Conservation (phyloP, 2,888 invertebrate genomes). For the Eledone cirrhosa region DNA sequence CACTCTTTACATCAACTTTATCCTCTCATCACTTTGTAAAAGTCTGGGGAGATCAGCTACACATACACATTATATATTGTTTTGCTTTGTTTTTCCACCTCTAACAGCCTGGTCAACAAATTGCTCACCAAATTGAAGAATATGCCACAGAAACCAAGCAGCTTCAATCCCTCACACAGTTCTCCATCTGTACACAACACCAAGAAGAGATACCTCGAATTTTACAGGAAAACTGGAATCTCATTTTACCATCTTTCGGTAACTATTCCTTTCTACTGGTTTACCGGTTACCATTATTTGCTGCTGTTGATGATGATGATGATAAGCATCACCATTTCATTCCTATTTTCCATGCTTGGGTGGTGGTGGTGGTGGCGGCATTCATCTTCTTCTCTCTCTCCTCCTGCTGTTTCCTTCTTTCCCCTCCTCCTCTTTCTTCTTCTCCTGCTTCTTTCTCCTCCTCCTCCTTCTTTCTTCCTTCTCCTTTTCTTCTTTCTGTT, state of each 20-base stretch:
- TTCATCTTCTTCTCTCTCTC: neutral
- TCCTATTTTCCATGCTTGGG: too few species aligned
- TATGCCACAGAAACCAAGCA: slow-evolving; percentile 54
- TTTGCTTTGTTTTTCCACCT: neutral
- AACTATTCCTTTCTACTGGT: too few species aligned
- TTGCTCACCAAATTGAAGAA: slow-evolving; percentile 54
- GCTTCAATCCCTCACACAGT: slow-evolving; percentile 50
- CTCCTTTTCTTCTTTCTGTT: neutral
- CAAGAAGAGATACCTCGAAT: slow-evolving; percentile 45
- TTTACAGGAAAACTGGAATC: slow-evolving; percentile 51
- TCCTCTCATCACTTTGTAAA: too few species aligned
- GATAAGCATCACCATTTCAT: too few species aligned
- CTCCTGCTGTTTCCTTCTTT: neutral
- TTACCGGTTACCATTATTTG: too few species aligned
- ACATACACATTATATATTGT: too few species aligned
- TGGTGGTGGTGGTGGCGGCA: too few species aligned
- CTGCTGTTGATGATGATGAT: too few species aligned
- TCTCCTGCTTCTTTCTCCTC: neutral
- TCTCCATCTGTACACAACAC: slow-evolving; percentile 43
- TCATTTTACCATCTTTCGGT: slow-evolving; percentile 5
- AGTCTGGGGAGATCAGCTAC: too few species aligned
- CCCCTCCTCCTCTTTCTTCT: neutral
- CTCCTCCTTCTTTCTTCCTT: neutral
- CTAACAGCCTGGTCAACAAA: slow-evolving; percentile 47
- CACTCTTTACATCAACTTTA: too few species aligned